Base-by-base conservation (phyloP, 1,140 invertebrate genomes). In the Antheraea mylitta region DNA sequence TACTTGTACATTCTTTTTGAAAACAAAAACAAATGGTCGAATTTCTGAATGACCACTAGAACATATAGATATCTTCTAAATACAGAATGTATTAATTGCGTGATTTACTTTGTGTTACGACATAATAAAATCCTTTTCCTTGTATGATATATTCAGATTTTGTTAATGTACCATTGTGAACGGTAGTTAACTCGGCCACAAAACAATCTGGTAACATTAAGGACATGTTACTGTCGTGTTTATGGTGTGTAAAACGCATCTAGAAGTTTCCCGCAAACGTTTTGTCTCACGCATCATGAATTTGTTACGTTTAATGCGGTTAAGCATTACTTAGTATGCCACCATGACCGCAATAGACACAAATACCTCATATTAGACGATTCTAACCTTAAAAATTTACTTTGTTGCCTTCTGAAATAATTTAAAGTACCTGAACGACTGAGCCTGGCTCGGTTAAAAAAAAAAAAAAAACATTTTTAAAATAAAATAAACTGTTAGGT, bases 181-280 rank as follows among this genome's bases (percentile, higher is more conserved):
- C 60, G 60, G 60, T 66, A 66, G 30, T 73, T 73, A 68, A 75
- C 68, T 69, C 65, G 62, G 42, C 71, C 42, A 66, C 69, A 65
- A 71, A 78, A 71, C 65, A 69, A 63, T 66, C 61, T 73, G 48
- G 72, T 69, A 71, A 68, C 68, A 71, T 75, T 75, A 68, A 63
- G 48, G 58, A 48, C 38, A 58, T 71, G 69, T 73, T 64, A 72
- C 68, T 58, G 60, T 68, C 70, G 64, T 72, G 70, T 77, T 74
- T 77, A 77, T 69, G 75, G 67, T 62, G 64, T 68, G 64, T 77
- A 72, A 74, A 74, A 73, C 68, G 70, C 70, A 77, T 70, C 72
- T 66, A 60, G 48, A 66, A 77, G 59, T 70, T 73, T 53, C 36
- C 68, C 69, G 60, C 72, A 72, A 72, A 74, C 68, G 66, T 45